Conservation (phyloP, 2,888 invertebrate species). For the Molorchus minor region DNA sequence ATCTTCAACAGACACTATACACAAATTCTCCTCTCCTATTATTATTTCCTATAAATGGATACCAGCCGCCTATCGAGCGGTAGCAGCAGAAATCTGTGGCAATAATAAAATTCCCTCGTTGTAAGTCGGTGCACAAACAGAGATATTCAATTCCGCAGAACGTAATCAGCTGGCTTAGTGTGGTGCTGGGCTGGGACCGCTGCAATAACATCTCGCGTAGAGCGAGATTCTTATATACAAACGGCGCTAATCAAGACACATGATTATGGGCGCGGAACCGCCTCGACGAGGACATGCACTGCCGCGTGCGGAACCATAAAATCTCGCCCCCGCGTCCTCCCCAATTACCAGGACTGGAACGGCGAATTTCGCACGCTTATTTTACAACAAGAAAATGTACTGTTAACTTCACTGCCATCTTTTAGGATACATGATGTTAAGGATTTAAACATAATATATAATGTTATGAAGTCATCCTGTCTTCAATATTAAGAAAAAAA, state of each 20-base stretch:
- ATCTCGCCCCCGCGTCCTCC: conserved; percentile 40
- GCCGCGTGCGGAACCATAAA: conserved; percentile 55
- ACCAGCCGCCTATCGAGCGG: not conserved
- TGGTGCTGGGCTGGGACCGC: conserved; percentile 40
- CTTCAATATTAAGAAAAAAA: too few species aligned
- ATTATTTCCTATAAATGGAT: too few species aligned
- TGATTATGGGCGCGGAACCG: conserved; percentile 60
- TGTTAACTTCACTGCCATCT: too few species aligned
- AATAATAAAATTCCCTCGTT: conserved; percentile 38
- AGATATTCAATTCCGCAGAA: conserved; percentile 46
- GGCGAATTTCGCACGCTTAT: too few species aligned
- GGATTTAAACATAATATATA: too few species aligned
- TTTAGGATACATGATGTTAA: too few species aligned
- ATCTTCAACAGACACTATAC: too few species aligned
- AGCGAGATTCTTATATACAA: conserved; percentile 59
- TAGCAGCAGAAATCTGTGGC: not conserved
- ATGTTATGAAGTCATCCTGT: too few species aligned
- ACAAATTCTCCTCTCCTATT: too few species aligned
- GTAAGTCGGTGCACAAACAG: conserved; percentile 45
- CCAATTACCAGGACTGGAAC: conserved; percentile 15
- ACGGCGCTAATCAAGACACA: conserved; percentile 64
- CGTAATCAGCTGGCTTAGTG: conserved; percentile 41
- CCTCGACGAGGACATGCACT: conserved; percentile 55
- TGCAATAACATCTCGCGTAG: conserved; percentile 55
- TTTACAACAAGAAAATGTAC: too few species aligned